These are phyloP conservation scores for Enhydra lutris DNA, from an alignment of 2,113 vertebrate species.

Conservation along the genomic window DNA sequence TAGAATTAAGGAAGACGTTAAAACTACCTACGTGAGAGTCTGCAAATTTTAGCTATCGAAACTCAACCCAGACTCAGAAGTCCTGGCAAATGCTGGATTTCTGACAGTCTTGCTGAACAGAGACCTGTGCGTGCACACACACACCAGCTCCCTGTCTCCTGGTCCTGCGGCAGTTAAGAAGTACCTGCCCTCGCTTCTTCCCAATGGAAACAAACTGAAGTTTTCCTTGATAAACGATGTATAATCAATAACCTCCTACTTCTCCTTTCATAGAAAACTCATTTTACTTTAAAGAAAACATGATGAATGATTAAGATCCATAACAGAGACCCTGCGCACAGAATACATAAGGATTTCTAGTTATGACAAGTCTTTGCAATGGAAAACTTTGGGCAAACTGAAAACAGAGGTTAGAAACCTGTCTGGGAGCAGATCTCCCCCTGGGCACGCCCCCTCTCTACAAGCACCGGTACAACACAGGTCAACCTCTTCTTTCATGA, in stretches of 20 bases:
- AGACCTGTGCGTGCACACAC: rapidly evolving
- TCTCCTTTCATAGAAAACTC: background rate
- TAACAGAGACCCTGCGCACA: background rate
- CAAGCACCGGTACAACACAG: rapidly evolving
- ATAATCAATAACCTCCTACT: background rate
- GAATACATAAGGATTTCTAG: background rate
- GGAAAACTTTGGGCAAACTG: background rate
- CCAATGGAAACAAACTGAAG: background rate
- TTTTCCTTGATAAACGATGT: background rate
- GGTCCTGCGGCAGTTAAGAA: background rate
- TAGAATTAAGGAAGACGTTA: background rate
- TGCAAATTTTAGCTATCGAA: background rate
- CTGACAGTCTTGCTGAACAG: background rate
- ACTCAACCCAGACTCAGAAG: background rate
- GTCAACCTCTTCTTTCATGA: background rate
- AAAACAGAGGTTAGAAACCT: background rate
- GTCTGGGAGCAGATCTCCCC: background rate
- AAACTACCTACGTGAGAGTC: background rate
- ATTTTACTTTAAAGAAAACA: conserved; percentile 50
- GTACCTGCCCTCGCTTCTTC: background rate
- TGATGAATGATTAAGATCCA: background rate
- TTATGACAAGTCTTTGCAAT: background rate
- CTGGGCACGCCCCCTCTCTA: background rate
- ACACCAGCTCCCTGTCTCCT: background rate
- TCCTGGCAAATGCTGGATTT: background rate